phyloP scores from a whole-genome alignment of 1,140 invertebrate genomes.

The Phymorhynchus buccinoides region DNA sequence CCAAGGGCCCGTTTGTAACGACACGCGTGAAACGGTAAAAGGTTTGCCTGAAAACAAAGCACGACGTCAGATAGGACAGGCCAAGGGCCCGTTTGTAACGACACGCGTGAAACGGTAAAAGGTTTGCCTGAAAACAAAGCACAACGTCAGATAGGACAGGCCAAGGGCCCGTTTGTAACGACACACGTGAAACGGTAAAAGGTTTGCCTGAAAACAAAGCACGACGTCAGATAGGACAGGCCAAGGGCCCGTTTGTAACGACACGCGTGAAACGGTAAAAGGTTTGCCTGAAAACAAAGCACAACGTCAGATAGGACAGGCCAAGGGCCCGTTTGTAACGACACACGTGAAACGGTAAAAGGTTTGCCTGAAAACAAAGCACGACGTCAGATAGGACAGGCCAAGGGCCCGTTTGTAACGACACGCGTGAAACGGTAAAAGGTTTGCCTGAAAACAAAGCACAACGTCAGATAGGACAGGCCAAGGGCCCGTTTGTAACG shows the following conservation, averaged over 20 bases:
- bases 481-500: neutral
- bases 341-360: constrained; percentile 2
- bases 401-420: neutral
- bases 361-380: neutral
- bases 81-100: constrained; percentile 18
- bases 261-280: neutral
- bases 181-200: constrained; percentile 2
- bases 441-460: neutral
- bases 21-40: constrained; percentile 10
- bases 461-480: neutral
- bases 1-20: constrained; percentile 18
- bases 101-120: constrained; percentile 10
- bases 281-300: neutral
- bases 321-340: neutral
- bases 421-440: neutral
- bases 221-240: neutral
- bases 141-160: neutral
- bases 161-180: neutral
- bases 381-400: neutral
- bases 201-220: neutral
- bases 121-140: constrained; percentile 16
- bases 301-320: neutral
- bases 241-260: neutral
- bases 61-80: neutral
- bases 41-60: constrained; percentile 16